Evolutionary conservation across 2,113 vertebrate genomes (phyloP).

Genomic region (Engraulis encrasicolus): DNA sequence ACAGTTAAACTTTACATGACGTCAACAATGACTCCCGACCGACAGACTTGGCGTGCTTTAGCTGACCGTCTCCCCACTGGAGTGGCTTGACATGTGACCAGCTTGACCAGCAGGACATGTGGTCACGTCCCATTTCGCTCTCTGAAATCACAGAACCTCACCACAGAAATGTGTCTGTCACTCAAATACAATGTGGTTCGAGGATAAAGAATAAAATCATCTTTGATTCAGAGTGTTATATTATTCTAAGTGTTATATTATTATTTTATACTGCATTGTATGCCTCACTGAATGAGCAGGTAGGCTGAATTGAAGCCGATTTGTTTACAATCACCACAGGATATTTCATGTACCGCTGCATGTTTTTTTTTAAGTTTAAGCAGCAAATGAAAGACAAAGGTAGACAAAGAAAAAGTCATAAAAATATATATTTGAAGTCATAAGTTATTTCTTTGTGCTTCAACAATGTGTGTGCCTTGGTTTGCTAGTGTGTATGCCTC

Average conservation of each 20-base stretch:
- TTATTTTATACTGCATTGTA: not conserved
- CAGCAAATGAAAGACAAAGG: not conserved
- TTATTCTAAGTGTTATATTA: not conserved
- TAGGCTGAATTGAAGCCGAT: not conserved
- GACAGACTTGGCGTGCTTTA: constrained; percentile 57
- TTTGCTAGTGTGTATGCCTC: not conserved
- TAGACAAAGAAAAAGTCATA: not conserved
- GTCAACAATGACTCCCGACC: constrained; percentile 58
- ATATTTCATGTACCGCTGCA: not conserved
- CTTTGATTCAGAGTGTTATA: not conserved
- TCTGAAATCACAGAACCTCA: constrained; percentile 17
- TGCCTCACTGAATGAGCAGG: not conserved
- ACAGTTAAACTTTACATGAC: constrained; percentile 72
- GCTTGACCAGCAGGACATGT: not conserved
- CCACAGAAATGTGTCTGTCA: constrained; percentile 8
- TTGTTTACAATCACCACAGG: not conserved
- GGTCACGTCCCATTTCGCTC: not conserved
- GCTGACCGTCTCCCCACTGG: constrained; percentile 14
- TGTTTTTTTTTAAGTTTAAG: not conserved
- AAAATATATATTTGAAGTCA: constrained; percentile 13
- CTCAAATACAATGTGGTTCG: not conserved
- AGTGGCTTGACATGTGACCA: too few species aligned
- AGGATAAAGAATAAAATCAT: not conserved
- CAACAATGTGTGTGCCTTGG: not conserved
- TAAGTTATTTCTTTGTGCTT: constrained; percentile 3